These are phyloP conservation scores for Vultur gryphus DNA, from an alignment of 2,797 vertebrate species.

Conservation along the genomic window DNA sequence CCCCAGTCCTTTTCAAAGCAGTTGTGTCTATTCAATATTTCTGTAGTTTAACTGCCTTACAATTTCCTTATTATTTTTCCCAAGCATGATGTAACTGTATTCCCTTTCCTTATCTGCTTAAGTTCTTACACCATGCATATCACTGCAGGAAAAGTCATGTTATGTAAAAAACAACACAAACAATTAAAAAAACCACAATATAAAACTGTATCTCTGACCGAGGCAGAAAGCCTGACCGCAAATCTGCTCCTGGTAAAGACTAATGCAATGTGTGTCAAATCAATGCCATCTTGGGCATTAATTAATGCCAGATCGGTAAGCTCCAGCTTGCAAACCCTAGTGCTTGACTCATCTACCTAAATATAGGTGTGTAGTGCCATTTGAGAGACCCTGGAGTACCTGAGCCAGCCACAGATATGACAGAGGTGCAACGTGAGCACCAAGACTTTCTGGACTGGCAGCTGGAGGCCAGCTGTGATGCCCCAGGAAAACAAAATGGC, in stretches of 20 bases:
- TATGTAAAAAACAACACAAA: background rate
- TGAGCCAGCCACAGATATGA: background rate
- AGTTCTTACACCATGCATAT: background rate
- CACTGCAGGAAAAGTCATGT: background rate
- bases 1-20: background rate
- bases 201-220: background rate
- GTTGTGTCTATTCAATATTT: background rate
- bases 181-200: fast-evolving
- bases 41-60: background rate
- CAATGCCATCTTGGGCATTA: background rate
- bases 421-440: background rate
- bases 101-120: background rate
- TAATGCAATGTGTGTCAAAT: background rate
- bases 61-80: background rate
- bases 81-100: background rate
- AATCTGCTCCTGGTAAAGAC: background rate
- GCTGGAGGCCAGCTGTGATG: background rate
- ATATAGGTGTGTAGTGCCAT: fast-evolving
- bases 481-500: background rate
- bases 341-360: background rate
- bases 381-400: background rate
- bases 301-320: no score
- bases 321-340: background rate
- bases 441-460: background rate
- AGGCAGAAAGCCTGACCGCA: background rate